Evolutionary conservation across 2,797 vertebrate genomes (phyloP), one percentile per base, ranked within the genome.

Genomic region (Rhinatrema bivittatum): DNA sequence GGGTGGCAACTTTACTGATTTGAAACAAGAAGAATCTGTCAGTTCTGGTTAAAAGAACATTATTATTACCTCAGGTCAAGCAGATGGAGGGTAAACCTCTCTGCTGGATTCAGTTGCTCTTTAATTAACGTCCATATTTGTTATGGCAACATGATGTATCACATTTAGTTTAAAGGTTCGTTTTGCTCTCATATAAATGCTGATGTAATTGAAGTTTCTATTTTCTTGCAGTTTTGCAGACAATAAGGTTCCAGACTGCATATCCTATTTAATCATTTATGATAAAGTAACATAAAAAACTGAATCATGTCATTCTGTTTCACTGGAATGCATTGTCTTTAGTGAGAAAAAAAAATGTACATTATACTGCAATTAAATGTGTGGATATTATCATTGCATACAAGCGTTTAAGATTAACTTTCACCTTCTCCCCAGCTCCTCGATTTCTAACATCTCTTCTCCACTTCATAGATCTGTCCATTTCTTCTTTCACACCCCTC

Each of bases 101-200:
- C 75, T 82, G 79, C 60, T 74, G 77, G 69, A 77, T 78, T 80
- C 70, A 78, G 56, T 71, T 68, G 60, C 70, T 80, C 66, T 80
- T 80, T 84, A 86, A 86, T 87, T 86, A 86, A 79, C 63, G 84
- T 84, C 82, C 72, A 79, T 70, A 82, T 79, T 81, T 80, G 64
- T 84, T 82, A 85, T 81, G 77, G 87, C 82, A 85, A 72, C 65
- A 74, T 55, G 63, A 82, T 79, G 68, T 69, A 82, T 70, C 55
- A 60, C 3, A 1, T 63, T 71, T 59, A 32, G 25, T 69, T 65
- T 71, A 66, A 66, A 69, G 39, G 15, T 62, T 60, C 64, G 27
- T 25, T 61, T 70, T 53, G 38, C 30, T 34, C 24, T 51, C 36
- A 17, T 18, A 43, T 22, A 53, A 62, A 70, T 60, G 25, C 43